Percentiles rank a stretch among this genome's conserved stretches.
phyloP scores from a whole-genome alignment of 2,888 invertebrate species.

The Parasteatoda lunata region DNA sequence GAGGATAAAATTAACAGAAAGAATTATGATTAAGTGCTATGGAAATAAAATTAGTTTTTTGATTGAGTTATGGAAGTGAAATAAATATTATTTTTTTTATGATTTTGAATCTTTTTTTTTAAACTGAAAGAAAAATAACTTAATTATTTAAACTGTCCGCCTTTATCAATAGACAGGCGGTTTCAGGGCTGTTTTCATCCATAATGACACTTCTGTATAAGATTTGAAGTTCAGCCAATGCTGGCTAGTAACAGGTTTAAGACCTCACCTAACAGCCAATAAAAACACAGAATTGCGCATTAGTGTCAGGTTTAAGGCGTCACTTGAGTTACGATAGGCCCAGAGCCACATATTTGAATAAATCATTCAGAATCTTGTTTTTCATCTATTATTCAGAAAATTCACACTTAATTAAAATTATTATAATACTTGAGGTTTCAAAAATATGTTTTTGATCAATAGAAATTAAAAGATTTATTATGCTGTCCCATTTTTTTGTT shows the following conservation, averaged over 20 bases:
- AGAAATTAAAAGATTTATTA: not conserved
- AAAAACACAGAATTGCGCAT: constrained; percentile 53
- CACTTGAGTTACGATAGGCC: constrained; percentile 66
- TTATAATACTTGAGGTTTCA: too few species aligned
- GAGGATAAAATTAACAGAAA: too few species aligned
- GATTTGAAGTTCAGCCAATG: constrained; percentile 57
- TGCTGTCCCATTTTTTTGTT: not conserved
- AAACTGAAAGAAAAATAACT: too few species aligned
- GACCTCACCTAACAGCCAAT: constrained; percentile 57
- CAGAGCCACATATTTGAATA: constrained; percentile 50
- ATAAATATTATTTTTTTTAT: too few species aligned
- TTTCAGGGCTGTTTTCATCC: not conserved
- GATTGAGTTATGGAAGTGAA: too few species aligned
- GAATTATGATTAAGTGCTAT: too few species aligned
- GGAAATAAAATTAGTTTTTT: too few species aligned
- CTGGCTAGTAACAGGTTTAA: constrained; percentile 39
- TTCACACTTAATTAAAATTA: too few species aligned
- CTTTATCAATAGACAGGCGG: not conserved
- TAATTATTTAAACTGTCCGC: not conserved
- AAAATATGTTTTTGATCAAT: too few species aligned
- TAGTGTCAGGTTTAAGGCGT: constrained; percentile 58
- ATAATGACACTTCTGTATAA: constrained; percentile 31
- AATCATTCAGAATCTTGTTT: constrained; percentile 47
- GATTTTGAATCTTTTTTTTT: too few species aligned
- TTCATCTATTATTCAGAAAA: not conserved